Evolutionary conservation across 2,113 vertebrate genomes (phyloP).

Genomic region (Eudyptes chrysolophus): DNA sequence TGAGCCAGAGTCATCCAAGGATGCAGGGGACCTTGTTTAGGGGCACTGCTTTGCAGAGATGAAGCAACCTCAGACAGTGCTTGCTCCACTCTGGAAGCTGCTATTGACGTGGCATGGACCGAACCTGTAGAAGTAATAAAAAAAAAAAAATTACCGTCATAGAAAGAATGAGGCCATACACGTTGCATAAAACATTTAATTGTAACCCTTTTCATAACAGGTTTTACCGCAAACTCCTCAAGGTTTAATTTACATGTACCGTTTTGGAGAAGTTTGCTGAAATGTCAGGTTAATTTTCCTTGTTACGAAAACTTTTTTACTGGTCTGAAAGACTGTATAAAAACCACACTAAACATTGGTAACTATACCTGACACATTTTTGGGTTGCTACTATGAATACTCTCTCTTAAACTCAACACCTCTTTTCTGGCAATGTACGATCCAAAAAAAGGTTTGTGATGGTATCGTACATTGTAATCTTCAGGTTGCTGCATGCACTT

Average conservation of each 20-base stretch:
- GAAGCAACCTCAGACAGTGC: slow-evolving; percentile 95
- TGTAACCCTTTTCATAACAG: neutral
- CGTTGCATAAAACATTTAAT: neutral
- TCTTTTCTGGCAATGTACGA: neutral
- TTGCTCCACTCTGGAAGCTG: slow-evolving; percentile 96
- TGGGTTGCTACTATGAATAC: neutral
- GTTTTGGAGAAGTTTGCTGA: neutral
- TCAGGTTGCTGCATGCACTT: neutral
- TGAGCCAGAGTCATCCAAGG: slow-evolving; percentile 99
- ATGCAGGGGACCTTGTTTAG: slow-evolving; percentile 93
- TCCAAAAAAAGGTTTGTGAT: neutral
- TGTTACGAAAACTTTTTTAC: neutral
- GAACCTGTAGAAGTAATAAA: slow-evolving; percentile 80
- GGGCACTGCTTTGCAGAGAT: slow-evolving; percentile 94
- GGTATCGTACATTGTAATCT: neutral
- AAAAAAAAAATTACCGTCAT: neutral
- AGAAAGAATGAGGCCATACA: neutral
- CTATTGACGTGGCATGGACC: slow-evolving; percentile 93
- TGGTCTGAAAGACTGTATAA: neutral
- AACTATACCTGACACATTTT: neutral
- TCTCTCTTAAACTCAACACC: neutral
- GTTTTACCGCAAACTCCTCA: neutral
- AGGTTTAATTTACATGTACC: neutral
- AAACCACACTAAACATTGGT: neutral
- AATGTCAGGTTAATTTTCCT: neutral